Conservation (phyloP, 2,888 invertebrate species). For the Plebejus melissa region DNA sequence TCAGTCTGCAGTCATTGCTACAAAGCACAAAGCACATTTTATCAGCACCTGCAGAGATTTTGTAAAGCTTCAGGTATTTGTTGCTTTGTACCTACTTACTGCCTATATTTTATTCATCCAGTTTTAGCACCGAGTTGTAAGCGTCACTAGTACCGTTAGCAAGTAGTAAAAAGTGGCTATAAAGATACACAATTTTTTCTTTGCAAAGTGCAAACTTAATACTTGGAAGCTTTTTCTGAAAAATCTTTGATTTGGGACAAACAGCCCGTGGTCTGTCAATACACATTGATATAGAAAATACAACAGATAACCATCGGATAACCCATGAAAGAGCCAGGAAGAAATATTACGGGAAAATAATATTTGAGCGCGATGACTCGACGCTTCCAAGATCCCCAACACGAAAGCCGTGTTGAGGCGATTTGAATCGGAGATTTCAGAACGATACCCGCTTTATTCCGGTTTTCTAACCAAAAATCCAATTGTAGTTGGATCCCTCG, state of each 20-base stretch:
- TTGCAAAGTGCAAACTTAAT: too few species aligned
- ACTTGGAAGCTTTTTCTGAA: background rate
- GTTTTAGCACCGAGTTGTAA: too few species aligned
- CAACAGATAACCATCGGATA: conserved; percentile 15
- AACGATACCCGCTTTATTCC: conserved; percentile 77
- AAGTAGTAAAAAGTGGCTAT: too few species aligned
- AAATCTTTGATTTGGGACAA: background rate
- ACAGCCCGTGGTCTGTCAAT: background rate
- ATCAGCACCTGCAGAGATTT: too few species aligned
- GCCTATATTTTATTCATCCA: too few species aligned
- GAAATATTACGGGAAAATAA: background rate
- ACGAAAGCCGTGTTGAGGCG: conserved; percentile 68
- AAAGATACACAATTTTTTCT: too few species aligned
- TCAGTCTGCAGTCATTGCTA: too few species aligned
- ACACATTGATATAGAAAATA: background rate
- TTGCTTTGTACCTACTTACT: too few species aligned
- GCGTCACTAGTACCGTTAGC: background rate
- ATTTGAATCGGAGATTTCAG: conserved; percentile 78
- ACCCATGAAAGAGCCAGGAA: conserved; percentile 1
- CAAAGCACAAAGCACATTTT: too few species aligned
- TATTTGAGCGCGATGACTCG: conserved; percentile 49
- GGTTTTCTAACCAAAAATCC: conserved; percentile 78
- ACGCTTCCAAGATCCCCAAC: conserved; percentile 53
- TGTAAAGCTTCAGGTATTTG: too few species aligned
- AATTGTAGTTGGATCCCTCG: conserved; percentile 72